These are phyloP conservation scores for Epicauta chinensis DNA, from an alignment of 1,140 invertebrate species.

Conservation along the genomic window DNA sequence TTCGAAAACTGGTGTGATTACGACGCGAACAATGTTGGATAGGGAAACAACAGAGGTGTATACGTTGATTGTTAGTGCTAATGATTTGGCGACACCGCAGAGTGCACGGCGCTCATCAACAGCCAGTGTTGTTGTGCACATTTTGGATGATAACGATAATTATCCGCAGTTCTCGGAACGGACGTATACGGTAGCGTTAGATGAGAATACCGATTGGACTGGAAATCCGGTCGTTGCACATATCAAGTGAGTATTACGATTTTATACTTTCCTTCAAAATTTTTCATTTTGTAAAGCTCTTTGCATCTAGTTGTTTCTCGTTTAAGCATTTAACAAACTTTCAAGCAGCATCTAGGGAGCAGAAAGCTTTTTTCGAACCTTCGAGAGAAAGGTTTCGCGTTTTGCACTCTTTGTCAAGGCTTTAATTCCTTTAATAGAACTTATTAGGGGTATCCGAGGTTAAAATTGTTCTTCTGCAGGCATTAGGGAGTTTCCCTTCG, in stretches of 20 bases:
- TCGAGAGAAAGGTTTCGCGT: too few species aligned
- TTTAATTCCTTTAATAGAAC: too few species aligned
- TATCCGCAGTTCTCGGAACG: conserved; percentile 90
- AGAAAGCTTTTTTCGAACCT: too few species aligned
- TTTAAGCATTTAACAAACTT: too few species aligned
- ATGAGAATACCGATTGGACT: conserved; percentile 79
- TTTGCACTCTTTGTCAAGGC: too few species aligned
- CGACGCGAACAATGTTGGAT: conserved; percentile 77
- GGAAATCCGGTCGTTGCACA: conserved; percentile 78
- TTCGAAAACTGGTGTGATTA: conserved; percentile 72
- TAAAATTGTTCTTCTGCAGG: too few species aligned
- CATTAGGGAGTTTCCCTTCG: too few species aligned
- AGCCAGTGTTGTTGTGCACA: conserved; percentile 74
- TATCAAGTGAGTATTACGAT: conserved; percentile 61
- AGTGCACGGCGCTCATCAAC: conserved; percentile 66
- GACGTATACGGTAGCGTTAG: conserved; percentile 79
- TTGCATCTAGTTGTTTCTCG: too few species aligned
- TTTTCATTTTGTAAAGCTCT: background rate
- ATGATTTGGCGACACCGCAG: conserved; percentile 71
- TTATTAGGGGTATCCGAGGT: too few species aligned
- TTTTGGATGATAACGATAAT: conserved; percentile 95
- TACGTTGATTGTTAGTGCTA: conserved; percentile 75
- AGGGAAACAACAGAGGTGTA: conserved; percentile 84
- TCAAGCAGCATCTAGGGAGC: too few species aligned
- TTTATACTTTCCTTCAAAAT: background rate